Conservation (phyloP, 2,888 invertebrate genomes). For the Cheilosia variabilis region DNA sequence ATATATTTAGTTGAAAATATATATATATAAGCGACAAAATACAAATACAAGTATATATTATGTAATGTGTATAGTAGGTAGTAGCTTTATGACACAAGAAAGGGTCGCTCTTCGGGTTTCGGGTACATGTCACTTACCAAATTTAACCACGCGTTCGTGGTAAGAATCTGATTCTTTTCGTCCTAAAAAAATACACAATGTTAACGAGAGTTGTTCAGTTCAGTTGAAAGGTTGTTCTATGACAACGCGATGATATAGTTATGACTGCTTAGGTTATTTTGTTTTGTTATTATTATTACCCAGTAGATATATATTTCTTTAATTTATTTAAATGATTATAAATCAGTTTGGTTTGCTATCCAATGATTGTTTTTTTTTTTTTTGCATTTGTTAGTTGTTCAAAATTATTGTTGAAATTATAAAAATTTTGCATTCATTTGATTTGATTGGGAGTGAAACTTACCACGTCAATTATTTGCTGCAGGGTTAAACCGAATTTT, state of each 20-base stretch:
- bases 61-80: constrained; percentile 54
- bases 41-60: constrained; percentile 49
- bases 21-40: constrained; percentile 65
- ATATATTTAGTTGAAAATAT: constrained; percentile 40
- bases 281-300: constrained; percentile 30
- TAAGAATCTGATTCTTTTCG: constrained; percentile 99
- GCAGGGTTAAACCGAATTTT: constrained; percentile 94
- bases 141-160: constrained; percentile 99
- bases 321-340: constrained; percentile 51
- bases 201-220: constrained; percentile 71
- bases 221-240: constrained; percentile 53
- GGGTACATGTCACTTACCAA: constrained; percentile 93
- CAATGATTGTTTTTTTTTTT: constrained; percentile 16
- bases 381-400: constrained; percentile 7
- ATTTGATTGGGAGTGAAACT: constrained; percentile 83
- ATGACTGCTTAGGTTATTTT: constrained; percentile 34
- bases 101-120: constrained; percentile 76
- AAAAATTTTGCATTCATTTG: background rate
- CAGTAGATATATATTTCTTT: constrained; percentile 29
- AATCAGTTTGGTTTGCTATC: constrained; percentile 45
- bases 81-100: constrained; percentile 54
- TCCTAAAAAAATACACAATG: constrained; percentile 89
- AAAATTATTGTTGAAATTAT: constrained; percentile 25
- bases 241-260: constrained; percentile 23
- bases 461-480: constrained; percentile 98